A percentile compares a stretch with the other conserved stretches of the same genome.
Evolutionary conservation across 53 echinoderm and acorn worm species (phyloP).

Genomic region (Patiria pectinifera): DNA sequence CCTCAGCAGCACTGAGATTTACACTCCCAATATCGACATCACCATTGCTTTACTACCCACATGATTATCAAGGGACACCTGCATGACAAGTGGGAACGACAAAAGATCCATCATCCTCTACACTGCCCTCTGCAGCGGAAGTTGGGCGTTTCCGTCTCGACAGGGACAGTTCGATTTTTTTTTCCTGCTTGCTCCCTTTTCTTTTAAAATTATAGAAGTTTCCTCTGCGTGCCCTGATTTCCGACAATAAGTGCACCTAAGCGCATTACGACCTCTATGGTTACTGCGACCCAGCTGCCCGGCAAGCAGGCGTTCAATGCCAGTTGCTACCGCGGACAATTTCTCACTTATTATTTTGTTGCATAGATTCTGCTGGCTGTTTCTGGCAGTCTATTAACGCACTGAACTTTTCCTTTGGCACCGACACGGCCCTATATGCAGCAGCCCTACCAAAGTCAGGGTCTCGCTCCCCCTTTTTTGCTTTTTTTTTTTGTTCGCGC

Average conservation of each 20-base stretch:
- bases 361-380: neutral
- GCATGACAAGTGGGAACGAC: conserved; percentile 6
- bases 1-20: neutral
- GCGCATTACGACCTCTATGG: neutral
- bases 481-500: too few relatives aligned
- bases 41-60: neutral
- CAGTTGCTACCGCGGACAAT: neutral
- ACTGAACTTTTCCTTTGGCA: neutral
- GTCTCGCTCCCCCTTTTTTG: neutral
- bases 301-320: conserved; percentile 2
- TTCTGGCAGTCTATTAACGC: too few relatives aligned
- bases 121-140: conserved; percentile 41
- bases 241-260: neutral
- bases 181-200: conserved; percentile 2
- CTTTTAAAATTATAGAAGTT: conserved; percentile 5
- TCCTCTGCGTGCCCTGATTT: neutral
- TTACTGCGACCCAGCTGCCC: neutral
- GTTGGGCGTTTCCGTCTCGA: neutral
- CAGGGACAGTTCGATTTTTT: neutral
- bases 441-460: neutral
- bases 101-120: conserved; percentile 16
- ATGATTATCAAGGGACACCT: too few relatives aligned
- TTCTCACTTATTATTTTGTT: neutral
- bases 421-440: neutral
- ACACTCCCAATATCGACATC: neutral